Percentiles rank a stretch among this genome's conserved stretches.
phyloP scores from a whole-genome alignment of 2,888 invertebrate genomes.

The Ennomos erosarius region DNA sequence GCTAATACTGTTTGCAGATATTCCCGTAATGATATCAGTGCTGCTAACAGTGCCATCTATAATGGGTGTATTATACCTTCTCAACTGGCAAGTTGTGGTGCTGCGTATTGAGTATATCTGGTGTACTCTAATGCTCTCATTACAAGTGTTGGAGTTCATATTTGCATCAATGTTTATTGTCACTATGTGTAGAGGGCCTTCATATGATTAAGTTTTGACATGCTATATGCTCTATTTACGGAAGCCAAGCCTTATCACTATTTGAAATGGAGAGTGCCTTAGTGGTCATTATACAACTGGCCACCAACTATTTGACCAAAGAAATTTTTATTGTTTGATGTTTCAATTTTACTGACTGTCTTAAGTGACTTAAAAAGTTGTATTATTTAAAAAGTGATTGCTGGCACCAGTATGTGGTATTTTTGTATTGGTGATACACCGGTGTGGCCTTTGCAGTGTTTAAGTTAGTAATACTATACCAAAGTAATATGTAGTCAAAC shows the following conservation, averaged over 20 bases:
- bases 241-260: background rate
- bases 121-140: constrained; percentile 92
- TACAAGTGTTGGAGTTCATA: constrained; percentile 92
- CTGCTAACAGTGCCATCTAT: constrained; percentile 94
- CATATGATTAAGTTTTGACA: constrained; percentile 75
- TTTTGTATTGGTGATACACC: constrained; percentile 27
- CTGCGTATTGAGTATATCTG: constrained; percentile 95
- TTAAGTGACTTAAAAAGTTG: too few species aligned
- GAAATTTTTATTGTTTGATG: background rate
- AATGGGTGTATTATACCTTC: constrained; percentile 93
- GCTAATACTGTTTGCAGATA: constrained; percentile 79
- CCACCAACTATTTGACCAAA: background rate
- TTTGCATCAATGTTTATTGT: constrained; percentile 92
- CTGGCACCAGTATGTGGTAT: background rate
- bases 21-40: constrained; percentile 93
- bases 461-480: background rate
- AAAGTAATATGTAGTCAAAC: background rate
- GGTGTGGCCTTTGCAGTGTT: constrained; percentile 25
- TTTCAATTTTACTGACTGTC: too few species aligned
- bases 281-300: too few species aligned
- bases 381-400: too few species aligned
- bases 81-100: constrained; percentile 94
- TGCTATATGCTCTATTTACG: constrained; percentile 1
- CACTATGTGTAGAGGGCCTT: constrained; percentile 86
- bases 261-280: background rate